A percentile compares a stretch with the other conserved stretches of the same genome.
Evolutionary conservation across 1,140 invertebrate genomes (phyloP).

Genomic region (Drosophila lacteicornis): DNA sequence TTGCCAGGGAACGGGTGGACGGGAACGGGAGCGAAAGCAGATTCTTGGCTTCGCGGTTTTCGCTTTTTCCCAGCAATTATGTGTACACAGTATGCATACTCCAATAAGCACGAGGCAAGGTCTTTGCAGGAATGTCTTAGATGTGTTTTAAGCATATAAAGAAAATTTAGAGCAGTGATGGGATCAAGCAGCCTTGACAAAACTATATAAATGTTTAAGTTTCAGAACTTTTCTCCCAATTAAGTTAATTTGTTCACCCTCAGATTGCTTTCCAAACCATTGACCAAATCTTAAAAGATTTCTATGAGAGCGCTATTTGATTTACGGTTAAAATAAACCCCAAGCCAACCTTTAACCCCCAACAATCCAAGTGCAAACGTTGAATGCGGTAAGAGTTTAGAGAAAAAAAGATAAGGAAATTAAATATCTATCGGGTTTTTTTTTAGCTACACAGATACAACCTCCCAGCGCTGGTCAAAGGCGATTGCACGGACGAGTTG

Average conservation of each 20-base stretch:
- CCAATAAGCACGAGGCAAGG: neutral
- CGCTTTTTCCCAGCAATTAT: slow-evolving; percentile 11
- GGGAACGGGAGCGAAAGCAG: slow-evolving; percentile 15
- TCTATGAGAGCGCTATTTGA: neutral
- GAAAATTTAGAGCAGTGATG: too few relatives aligned
- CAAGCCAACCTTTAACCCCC: neutral
- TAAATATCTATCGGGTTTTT: slow-evolving; percentile 4
- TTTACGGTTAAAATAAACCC: neutral
- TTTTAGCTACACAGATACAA: slow-evolving; percentile 1
- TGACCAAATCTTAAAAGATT: neutral
- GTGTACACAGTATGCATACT: neutral
- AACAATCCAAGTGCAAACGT: too few relatives aligned
- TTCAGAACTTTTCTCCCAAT: neutral
- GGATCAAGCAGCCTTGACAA: too few relatives aligned
- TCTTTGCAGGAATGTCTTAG: neutral
- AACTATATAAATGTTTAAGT: too few relatives aligned
- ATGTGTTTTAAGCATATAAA: too few relatives aligned
- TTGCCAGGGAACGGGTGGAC: slow-evolving; percentile 7
- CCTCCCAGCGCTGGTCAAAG: slow-evolving; percentile 23
- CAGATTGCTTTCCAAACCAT: neutral
- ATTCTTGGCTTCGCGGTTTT: slow-evolving; percentile 12
- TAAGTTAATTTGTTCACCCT: neutral
- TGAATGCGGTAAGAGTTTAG: neutral
- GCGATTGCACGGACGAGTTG: slow-evolving; percentile 32
- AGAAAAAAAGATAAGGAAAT: slow-evolving; percentile 1